Conservation (phyloP, 2,113 vertebrate species). For the Halichoerus grypus region DNA sequence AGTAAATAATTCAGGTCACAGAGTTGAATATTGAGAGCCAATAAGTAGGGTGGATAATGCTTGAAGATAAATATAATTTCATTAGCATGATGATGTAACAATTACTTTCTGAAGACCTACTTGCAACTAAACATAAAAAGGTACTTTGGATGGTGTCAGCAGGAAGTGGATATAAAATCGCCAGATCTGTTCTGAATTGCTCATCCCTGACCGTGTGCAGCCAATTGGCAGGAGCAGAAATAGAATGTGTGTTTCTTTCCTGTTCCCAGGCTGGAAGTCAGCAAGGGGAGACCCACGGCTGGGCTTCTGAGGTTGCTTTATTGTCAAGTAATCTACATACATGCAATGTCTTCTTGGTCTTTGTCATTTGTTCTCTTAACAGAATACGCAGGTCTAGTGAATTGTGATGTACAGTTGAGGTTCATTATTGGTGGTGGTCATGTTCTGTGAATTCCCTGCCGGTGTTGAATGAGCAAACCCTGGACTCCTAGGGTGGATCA, state of each 20-base stretch:
- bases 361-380: not conserved
- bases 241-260: no score
- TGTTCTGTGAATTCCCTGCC: no score
- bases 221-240: not conserved
- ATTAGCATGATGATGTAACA: not conserved
- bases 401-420: not conserved
- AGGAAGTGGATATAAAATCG: rapidly evolving
- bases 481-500: no score
- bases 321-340: not conserved
- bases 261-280: not conserved
- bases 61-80: not conserved
- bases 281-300: not conserved
- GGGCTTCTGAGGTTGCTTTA: not conserved
- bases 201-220: rapidly evolving
- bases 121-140: not conserved
- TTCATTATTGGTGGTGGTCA: rapidly evolving
- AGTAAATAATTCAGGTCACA: not conserved
- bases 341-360: not conserved
- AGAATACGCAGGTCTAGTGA: not conserved
- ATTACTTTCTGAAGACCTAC: not conserved
- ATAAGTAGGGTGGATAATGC: not conserved
- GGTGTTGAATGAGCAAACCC: not conserved
- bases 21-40: not conserved
- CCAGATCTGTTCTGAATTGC: not conserved
- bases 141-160: not conserved